Evolutionary conservation across 2,888 invertebrate genomes (phyloP).

Genomic region (Megaustenia siamemsis): DNA sequence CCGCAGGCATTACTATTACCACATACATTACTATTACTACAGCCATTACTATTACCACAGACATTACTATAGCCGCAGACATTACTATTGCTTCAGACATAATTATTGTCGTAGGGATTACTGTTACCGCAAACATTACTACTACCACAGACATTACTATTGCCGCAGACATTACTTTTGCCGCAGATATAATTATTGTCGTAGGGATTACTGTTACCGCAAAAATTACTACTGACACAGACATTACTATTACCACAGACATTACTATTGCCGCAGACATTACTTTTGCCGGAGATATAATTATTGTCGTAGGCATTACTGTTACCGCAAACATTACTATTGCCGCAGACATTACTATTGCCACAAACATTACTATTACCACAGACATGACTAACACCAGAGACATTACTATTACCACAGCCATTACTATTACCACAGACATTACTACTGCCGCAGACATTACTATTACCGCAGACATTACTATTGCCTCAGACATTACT

Average conservation of each 20-base stretch:
- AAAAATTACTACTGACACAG: not conserved
- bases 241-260: not conserved
- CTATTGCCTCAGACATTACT: not conserved
- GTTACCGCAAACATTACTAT: slow-evolving; percentile 9
- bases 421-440: slow-evolving; percentile 21
- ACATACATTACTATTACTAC: not conserved
- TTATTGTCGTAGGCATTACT: slow-evolving; percentile 5
- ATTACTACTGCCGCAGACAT: slow-evolving; percentile 11
- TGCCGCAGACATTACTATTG: not conserved
- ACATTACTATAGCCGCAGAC: not conserved
- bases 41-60: not conserved
- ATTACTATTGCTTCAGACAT: not conserved
- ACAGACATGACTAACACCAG: not conserved
- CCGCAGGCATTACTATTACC: not conserved
- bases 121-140: not conserved
- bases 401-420: slow-evolving; percentile 12
- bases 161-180: not conserved
- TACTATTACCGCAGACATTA: slow-evolving; percentile 2
- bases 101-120: not conserved
- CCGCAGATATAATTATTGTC: not conserved
- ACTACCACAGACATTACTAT: not conserved
- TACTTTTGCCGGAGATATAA: not conserved
- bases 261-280: not conserved
- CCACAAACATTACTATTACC: not conserved
- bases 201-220: slow-evolving; percentile 7